Base-by-base conservation (phyloP, 2,797 vertebrate species). In the Crax fasciolata region DNA sequence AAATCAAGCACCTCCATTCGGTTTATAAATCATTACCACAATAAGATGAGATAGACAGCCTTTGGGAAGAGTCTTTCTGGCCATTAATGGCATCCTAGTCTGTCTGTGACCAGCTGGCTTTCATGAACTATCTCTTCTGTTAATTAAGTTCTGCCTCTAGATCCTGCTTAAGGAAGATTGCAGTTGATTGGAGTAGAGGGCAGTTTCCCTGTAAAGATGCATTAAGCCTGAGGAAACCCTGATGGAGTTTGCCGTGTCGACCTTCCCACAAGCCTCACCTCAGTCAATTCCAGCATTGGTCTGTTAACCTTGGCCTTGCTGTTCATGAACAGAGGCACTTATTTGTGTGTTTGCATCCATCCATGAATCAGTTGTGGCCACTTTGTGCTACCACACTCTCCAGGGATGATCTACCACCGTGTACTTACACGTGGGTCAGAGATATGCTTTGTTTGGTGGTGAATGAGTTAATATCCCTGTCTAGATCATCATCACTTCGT, bases 141-240 rank as follows among this genome's bases (percentile, higher is more conserved):
- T 54, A 61, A 28, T 13, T 30, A 70, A 30, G 32, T 71, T 38
- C 17, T 76, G 20, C 28, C 67, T 67, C 35, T 39, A 74, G 52
- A 39, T 48, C 41, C 49, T 70, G 30, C 61, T 35, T 35, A 67
- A n/a, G 46, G 27, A 65, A 28, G 28, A 19, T 38, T 81, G 21
- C 23, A 65, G 21, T 65, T 73, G n/a, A 20, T 4, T 78, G 62
- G 35, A 3, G 6, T 1, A 71, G 51, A 51, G 87, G 49, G 9
- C 35, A 51, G 21, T 3, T 58, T 89, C 3, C 35, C 28, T 9
- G 1, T 0, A 0, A 57, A 30, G 46, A 13, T 51, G 1, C 28
- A 7, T 63, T 51, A 65, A 55, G 48, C 52, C 54, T 28, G 13
- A 71, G 46, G 41, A 67, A 82, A 21, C 21, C 24, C 17, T 46